These are phyloP conservation scores for Amphiprion ocellaris DNA, from an alignment of 2,113 vertebrate genomes.

Conservation along the genomic window DNA sequence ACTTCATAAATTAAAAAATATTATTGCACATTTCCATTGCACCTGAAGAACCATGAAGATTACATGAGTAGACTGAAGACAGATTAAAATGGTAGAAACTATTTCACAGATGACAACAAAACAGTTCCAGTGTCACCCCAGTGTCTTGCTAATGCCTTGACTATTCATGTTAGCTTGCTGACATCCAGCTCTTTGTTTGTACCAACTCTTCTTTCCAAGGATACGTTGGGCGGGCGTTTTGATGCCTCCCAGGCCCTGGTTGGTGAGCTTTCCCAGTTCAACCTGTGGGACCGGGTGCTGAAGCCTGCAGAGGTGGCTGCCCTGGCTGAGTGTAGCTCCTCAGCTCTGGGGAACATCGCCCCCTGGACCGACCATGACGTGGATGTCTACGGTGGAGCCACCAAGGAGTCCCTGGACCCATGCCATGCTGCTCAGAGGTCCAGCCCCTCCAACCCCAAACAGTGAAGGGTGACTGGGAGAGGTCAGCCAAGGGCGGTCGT, in stretches of 20 bases:
- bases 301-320: constrained; percentile 88
- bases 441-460: constrained; percentile 82
- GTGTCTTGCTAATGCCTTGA: background rate
- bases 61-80: no score
- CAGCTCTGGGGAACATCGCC: constrained; percentile 89
- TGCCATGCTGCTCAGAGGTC: constrained; percentile 83
- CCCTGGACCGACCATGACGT: constrained; percentile 94
- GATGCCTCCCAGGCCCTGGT: constrained; percentile 96
- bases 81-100: no score
- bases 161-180: background rate
- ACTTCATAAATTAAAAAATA: no score
- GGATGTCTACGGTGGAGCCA: constrained; percentile 92
- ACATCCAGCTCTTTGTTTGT: background rate
- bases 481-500: background rate
- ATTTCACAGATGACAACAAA: background rate
- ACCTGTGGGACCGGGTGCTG: constrained; percentile 94
- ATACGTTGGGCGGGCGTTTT: constrained; percentile 92
- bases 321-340: constrained; percentile 91
- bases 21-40: no score
- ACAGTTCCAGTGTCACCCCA: no score
- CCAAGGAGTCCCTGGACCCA: constrained; percentile 87
- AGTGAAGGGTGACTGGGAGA: constrained; percentile 78
- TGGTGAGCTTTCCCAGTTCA: constrained; percentile 94
- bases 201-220: constrained; percentile 76
- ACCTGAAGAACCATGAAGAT: no score